Evolutionary conservation across 1,140 invertebrate genomes (phyloP).

Genomic region (Nasonia vitripennis): DNA sequence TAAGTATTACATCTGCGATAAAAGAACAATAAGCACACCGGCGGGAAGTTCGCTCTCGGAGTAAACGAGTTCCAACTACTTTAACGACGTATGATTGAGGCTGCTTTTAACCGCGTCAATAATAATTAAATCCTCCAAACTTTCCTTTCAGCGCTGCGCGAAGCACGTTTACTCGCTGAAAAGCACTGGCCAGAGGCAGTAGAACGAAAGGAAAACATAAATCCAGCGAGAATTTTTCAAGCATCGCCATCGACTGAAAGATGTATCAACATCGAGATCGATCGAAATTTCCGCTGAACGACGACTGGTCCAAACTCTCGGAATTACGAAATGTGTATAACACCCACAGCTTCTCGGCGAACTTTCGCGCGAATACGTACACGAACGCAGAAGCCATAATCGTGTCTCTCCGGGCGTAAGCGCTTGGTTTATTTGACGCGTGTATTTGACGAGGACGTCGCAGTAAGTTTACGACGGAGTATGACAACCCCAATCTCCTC

Average conservation of each 20-base stretch:
- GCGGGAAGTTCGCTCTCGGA: not conserved
- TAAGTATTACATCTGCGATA: not conserved
- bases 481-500: not conserved
- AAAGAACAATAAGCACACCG: not conserved
- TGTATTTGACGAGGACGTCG: constrained; percentile 1
- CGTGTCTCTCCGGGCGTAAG: not conserved
- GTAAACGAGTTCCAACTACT: not conserved
- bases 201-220: not conserved
- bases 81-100: not conserved
- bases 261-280: no score
- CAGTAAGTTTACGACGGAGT: not conserved
- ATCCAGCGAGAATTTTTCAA: not conserved
- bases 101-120: not conserved
- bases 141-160: not conserved
- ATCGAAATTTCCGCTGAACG: no score
- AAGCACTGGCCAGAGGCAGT: not conserved
- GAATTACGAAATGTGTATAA: not conserved
- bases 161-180: not conserved
- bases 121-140: constrained; percentile 21
- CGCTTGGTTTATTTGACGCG: not conserved
- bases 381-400: not conserved
- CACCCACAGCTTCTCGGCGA: not conserved
- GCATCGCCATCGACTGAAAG: no score
- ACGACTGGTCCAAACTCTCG: not conserved
- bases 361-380: not conserved